Conservation (phyloP, 2,888 invertebrate species). For the Myopa tessellatipennis region DNA sequence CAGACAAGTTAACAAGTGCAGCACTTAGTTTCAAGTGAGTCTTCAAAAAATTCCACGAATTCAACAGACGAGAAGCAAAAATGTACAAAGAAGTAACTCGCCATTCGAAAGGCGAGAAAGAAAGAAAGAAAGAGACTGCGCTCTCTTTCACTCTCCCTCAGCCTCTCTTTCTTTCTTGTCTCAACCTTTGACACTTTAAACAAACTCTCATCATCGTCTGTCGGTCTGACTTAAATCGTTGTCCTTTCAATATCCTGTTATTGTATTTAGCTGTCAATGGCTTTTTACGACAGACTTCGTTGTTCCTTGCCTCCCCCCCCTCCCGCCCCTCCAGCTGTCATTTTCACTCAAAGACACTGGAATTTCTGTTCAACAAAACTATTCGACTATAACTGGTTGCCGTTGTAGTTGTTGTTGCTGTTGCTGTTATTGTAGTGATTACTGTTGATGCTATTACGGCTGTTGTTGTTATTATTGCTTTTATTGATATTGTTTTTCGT, state of each 20-base stretch:
- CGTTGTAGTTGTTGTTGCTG: neutral
- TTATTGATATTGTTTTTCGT: too few relatives aligned
- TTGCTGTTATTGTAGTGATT: too few relatives aligned
- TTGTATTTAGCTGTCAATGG: constrained; percentile 28
- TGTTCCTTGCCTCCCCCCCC: neutral
- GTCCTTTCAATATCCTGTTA: constrained; percentile 32
- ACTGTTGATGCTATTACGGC: too few relatives aligned
- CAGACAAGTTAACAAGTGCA: too few relatives aligned
- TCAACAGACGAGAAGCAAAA: too few relatives aligned
- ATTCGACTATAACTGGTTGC: neutral
- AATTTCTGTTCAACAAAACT: constrained; percentile 21
- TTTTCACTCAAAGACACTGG: constrained; percentile 2
- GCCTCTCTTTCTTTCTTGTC: constrained; percentile 20
- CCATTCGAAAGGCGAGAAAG: too few relatives aligned
- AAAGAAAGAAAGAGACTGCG: too few relatives aligned
- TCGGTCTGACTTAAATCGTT: neutral
- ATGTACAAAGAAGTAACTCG: too few relatives aligned
- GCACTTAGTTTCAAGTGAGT: too few relatives aligned
- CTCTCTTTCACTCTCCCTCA: too few relatives aligned
- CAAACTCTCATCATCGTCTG: constrained; percentile 3
- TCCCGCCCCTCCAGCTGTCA: neutral
- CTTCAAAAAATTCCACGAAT: too few relatives aligned
- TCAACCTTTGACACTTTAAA: neutral
- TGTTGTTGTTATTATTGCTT: too few relatives aligned
- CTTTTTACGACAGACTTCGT: constrained; percentile 3